Evolutionary conservation across 2,888 invertebrate genomes (phyloP), one percentile per base, ranked within the genome.

Genomic region (Phortica magna): DNA sequence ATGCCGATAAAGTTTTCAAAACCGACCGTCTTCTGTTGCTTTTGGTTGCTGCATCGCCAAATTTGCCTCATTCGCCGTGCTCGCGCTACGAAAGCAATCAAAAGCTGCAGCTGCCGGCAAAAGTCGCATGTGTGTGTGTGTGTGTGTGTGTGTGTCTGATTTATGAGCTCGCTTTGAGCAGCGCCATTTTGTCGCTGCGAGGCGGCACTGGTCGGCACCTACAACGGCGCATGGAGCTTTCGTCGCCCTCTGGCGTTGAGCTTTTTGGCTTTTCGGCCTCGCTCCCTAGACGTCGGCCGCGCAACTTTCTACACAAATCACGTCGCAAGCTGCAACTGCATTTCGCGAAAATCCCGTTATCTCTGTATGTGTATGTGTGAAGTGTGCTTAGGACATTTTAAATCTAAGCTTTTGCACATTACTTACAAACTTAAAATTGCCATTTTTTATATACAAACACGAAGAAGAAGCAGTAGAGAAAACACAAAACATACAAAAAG

Each of bases 191-290:
- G 67, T 42, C 41, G 67, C 6, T 4, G 31, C 31, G 14, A 67
- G 39, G 41, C 42, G 12, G 7, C 42, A 14, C 14, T 48, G 1
- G 12, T 39, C 17, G 42, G 71, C 14, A 42, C 73, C 61, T 61
- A 61, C 19, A 61, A 61, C 17, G 61, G 12, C 10, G 1, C 31
- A 61, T 61, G 19, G 61, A 31, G 73, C 73, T 73, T 73, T 73
- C 9, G 41, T 57, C 73, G 73, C 73, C 59, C 57, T 59, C 73
- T 61, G 19, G 22, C 42, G 73, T 12, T 22, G 22, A 61, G 61
- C 61, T 61, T 61, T 59, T 61, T 70, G 31, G 31, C 31, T 70
- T 53, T 70, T 1, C 43, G 70, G 17, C 31, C 53, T 53, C 70
- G 31, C 22, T 70, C 70, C 70, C 70, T 70, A 53, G 17, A 31